Base-by-base conservation (phyloP, 2,797 vertebrate species). In the Acropternis orthonyx region DNA sequence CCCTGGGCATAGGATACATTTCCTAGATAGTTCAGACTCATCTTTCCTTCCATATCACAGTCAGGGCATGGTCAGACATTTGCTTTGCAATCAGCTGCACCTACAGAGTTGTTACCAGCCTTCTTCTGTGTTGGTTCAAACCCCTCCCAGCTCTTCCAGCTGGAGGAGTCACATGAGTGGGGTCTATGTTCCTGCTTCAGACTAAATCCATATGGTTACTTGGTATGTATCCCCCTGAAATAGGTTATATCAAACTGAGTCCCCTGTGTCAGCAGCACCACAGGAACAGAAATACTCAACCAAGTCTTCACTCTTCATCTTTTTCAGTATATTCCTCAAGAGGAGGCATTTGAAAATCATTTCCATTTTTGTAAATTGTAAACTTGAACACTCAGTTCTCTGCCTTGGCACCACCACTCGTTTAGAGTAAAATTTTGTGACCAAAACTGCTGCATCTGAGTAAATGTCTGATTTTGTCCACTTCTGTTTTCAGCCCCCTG, bases 351-450 rank as follows among this genome's bases (percentile, higher is more conserved):
- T 63, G 44, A 68, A 80, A 85, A 80, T 85, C 0, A 77, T 85
- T 89, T 85, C 30, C 10, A 1, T 85, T 88, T 30, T 49, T 65
- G 56, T 77, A 85, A 77, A 79, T 44, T 80, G 26, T 54, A 43
- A 41, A 37, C 26, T 62, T 52, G 46, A 62, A 56, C 0, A 1
- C 59, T 65, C 24, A 52, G 0, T 1, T 3, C 15, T 83, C 24
- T 80, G 39, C 52, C 21, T 71, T 83, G 27, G 68, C n/a, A 16
- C 41, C 77, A 28, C 37, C 32, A 9, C n/a, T 54, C 77, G 30
- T 66, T 78, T 8, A 1, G 24, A 69, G 15, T 76, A 44, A 83
- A 55, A 51, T 54, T 37, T 43, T 93, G 32, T 44, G 65, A 39
- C 79, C 24, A 18, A 59, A 88, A 44, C 28, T 72, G 55, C 69